These are phyloP conservation scores for Cheirogaleus major DNA, from an alignment of 2,797 vertebrate genomes.

Conservation along the genomic window DNA sequence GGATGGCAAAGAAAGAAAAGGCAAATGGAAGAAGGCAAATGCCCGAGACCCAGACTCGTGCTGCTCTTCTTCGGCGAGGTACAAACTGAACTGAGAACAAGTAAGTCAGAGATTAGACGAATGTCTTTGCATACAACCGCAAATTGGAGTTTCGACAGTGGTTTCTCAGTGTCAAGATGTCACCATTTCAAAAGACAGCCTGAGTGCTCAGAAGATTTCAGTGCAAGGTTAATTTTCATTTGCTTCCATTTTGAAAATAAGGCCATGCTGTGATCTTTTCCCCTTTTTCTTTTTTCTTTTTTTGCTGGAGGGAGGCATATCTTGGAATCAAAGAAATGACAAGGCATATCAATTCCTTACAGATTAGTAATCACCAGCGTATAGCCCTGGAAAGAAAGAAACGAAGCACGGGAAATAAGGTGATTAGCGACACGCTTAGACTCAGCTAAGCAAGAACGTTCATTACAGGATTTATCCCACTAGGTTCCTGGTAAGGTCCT, in stretches of 20 bases:
- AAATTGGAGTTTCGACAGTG: background rate
- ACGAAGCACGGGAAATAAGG: background rate
- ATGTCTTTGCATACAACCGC: background rate
- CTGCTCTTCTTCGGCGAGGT: background rate
- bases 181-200: conserved; percentile 11
- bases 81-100: background rate
- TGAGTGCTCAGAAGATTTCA: background rate
- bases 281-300: background rate
- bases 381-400: conserved; percentile 29
- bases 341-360: conserved; percentile 45
- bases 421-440: background rate
- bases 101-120: background rate
- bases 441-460: background rate
- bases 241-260: conserved; percentile 51
- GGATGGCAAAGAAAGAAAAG: background rate
- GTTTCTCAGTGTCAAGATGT: background rate
- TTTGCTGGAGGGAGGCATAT: conserved; percentile 14
- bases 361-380: conserved; percentile 47
- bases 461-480: background rate
- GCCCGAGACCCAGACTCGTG: background rate
- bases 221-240: conserved; percentile 9
- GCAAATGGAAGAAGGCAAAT: background rate
- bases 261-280: conserved; percentile 1
- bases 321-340: conserved; percentile 58
- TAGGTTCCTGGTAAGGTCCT: background rate